Evolutionary conservation across 2,797 vertebrate genomes (phyloP), one percentile per base, ranked within the genome.

Genomic region (Catostomus latipinnis): DNA sequence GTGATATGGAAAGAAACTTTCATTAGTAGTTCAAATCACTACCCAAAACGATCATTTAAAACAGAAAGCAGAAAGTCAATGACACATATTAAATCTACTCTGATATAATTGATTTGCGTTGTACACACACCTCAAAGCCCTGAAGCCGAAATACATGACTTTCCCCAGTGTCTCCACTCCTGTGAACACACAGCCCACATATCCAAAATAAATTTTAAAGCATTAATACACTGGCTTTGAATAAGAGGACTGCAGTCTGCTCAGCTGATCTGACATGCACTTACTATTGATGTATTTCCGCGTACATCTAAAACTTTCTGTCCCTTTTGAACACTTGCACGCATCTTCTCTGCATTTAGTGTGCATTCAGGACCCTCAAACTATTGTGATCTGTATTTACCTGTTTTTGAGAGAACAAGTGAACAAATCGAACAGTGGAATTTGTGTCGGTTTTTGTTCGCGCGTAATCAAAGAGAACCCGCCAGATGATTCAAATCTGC

Each of bases 161-260:
- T 98, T 99, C 57, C 98, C 98, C 81, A 98, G 80, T 0, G 96
- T 97, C 73, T 96, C 92, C 16, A 95, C 96, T 0, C 95, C 96
- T 14, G 84, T 91, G 90, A 92, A 98, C 54, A 86, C 72, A 74
- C 79, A 88, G 6, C 95, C 95, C 6, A 5, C 1, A 12, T 6
- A n/a, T 57, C 6, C 1, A 16, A n/a, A 12, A 61, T 0, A 43
- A 11, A 13, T 34, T 63, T 6, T 7, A 63, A 6, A 6, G 12
- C 34, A 45, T 45, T 63, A n/a, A 13, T 54, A n/a, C 2, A 13
- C 13, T 54, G 13, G 60, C 60, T 62, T 43, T 63, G 11, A 7
- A 45, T 7, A 34, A 43, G 9, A 62, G 1, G 0, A 11, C n/a
- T 63, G 60, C 1, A 18, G 16, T 6, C 10, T 56, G 7, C 73